Conservation (phyloP, 1,140 invertebrate species). For the Pseudoatta argentina region DNA sequence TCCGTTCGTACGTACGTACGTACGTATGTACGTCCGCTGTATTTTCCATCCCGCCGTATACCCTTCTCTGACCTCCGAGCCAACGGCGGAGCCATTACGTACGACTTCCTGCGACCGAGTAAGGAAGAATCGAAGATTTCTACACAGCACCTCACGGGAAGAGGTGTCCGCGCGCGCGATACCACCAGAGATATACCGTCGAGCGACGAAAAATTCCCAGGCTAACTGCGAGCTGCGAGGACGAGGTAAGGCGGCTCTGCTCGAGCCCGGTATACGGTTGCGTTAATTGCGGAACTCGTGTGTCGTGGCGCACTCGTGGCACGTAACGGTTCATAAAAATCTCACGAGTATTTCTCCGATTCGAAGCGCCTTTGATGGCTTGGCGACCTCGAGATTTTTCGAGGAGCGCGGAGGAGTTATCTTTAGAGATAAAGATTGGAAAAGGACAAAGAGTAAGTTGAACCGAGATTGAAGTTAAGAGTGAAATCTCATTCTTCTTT, state of each 20-base stretch:
- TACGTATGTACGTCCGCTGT: conserved; percentile 18
- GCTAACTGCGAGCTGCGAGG: conserved; percentile 13
- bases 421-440: no score
- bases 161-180: conserved; percentile 56
- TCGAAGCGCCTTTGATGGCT: background rate
- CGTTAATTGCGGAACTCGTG: conserved; percentile 48
- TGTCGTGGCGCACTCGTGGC: conserved; percentile 23
- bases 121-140: conserved; percentile 71
- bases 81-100: conserved; percentile 75
- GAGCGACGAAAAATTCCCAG: conserved; percentile 49
- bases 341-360: conserved; percentile 24
- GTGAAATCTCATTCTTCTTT: no score
- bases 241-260: conserved; percentile 21
- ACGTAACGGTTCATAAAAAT: conserved; percentile 37
- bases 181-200: conserved; percentile 38
- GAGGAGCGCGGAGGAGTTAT: no score
- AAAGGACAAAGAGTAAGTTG: no score
- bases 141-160: conserved; percentile 38
- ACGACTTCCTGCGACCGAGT: conserved; percentile 76
- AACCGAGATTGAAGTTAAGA: no score
- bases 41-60: conserved; percentile 42
- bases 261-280: conserved; percentile 28
- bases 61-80: conserved; percentile 69
- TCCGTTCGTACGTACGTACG: background rate
- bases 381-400: background rate